A percentile compares a stretch with the other conserved stretches of the same genome.
These are phyloP conservation scores for Capreolus pygargus DNA, from an alignment of 2,113 vertebrate genomes.

Conservation along the genomic window DNA sequence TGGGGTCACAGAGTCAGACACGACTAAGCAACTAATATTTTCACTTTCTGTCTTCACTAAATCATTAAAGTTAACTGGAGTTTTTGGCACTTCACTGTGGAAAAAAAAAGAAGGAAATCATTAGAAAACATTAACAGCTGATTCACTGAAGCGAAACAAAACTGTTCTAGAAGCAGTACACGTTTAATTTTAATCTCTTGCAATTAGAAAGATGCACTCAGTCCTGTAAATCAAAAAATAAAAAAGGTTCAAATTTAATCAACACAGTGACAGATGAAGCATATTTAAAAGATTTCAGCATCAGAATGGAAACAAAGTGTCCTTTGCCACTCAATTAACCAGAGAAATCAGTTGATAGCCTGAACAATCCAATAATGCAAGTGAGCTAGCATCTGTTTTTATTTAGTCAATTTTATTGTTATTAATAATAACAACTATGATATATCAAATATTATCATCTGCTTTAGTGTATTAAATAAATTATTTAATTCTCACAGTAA, in stretches of 20 bases:
- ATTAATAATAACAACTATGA: not conserved
- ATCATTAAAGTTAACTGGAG: not conserved
- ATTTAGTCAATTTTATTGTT: not conserved
- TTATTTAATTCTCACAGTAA: not conserved
- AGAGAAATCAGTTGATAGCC: not conserved
- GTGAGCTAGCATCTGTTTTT: not conserved
- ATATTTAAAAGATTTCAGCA: not conserved
- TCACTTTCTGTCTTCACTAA: not conserved
- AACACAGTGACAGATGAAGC: not conserved
- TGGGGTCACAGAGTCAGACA: not conserved
- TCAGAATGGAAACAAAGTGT: not conserved
- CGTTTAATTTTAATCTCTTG: not conserved
- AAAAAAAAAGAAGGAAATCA: not conserved
- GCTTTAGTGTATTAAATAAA: not conserved
- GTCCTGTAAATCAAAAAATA: not conserved
- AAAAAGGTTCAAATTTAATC: not conserved
- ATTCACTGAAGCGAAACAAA: not conserved
- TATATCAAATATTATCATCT: not conserved
- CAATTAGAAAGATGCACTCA: slow-evolving; percentile 31
- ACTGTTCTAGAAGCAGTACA: not conserved
- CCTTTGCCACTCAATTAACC: not conserved
- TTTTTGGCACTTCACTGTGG: not conserved
- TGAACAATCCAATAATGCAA: not conserved
- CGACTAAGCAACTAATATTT: not conserved
- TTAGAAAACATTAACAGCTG: not conserved